Evolutionary conservation across 2,888 invertebrate genomes (phyloP).

Genomic region (Parnassius glacialis): DNA sequence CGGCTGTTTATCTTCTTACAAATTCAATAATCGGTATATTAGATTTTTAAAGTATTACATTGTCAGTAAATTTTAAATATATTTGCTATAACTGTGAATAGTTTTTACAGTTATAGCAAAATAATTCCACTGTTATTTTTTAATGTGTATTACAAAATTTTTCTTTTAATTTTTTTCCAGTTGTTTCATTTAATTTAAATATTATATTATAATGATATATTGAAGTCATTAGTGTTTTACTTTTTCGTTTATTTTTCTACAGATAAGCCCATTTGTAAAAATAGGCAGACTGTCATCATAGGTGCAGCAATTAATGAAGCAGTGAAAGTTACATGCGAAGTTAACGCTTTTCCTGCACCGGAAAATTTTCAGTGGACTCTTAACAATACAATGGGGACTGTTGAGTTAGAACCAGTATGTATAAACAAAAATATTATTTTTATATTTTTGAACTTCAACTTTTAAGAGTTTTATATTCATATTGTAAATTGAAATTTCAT

Average conservation of each 20-base stretch:
- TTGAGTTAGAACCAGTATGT: conserved; percentile 82
- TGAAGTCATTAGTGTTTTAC: too few relatives aligned
- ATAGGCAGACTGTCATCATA: conserved; percentile 87
- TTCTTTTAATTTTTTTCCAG: too few relatives aligned
- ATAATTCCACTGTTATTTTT: too few relatives aligned
- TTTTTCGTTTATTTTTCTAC: conserved; percentile 38
- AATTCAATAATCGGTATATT: conserved; percentile 16
- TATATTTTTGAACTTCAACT: too few relatives aligned
- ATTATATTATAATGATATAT: too few relatives aligned
- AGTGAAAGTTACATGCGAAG: conserved; percentile 89
- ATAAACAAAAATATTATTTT: not conserved
- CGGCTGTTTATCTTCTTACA: conserved; percentile 24
- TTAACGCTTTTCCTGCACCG: conserved; percentile 91
- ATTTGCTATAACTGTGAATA: too few relatives aligned
- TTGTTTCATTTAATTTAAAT: too few relatives aligned
- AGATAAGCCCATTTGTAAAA: conserved; percentile 92
- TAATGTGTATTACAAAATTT: too few relatives aligned
- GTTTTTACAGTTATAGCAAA: too few relatives aligned
- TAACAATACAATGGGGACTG: conserved; percentile 92
- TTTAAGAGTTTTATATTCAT: too few relatives aligned
- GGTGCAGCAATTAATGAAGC: conserved; percentile 92
- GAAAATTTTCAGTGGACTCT: conserved; percentile 93
- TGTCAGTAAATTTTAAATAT: conserved; percentile 1
- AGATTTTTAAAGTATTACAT: conserved; percentile 7
- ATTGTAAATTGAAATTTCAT: too few relatives aligned